Percentiles rank a stretch among this genome's conserved stretches.
Evolutionary conservation across 2,113 vertebrate species (phyloP).

Genomic region (Nibea coibor): DNA sequence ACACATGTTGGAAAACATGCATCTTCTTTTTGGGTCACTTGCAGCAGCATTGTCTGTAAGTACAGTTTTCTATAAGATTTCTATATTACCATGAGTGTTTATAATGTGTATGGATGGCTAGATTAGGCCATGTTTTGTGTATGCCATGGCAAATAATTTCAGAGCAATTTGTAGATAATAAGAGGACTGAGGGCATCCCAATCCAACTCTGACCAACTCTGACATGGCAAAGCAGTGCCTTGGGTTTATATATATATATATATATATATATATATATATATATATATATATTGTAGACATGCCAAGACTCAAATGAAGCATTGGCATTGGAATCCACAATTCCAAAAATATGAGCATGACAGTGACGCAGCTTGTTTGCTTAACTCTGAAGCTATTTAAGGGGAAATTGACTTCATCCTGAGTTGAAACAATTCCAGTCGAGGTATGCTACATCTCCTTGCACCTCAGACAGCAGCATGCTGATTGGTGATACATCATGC

Average conservation of each 20-base stretch:
- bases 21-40: no score
- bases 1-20: no score
- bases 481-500: constrained; percentile 24
- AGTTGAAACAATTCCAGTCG: constrained; percentile 19
- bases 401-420: constrained; percentile 34
- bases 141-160: background rate
- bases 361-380: constrained; percentile 43
- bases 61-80: no score
- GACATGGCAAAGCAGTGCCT: constrained; percentile 36
- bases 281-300: constrained; percentile 20
- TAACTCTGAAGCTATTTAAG: constrained; percentile 53
- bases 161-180: constrained; percentile 28
- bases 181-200: constrained; percentile 5
- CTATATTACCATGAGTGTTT: no score
- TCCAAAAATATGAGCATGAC: constrained; percentile 49
- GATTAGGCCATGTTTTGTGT: no score
- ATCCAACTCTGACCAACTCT: constrained; percentile 1
- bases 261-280: background rate
- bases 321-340: constrained; percentile 28
- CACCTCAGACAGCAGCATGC: constrained; percentile 9
- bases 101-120: no score
- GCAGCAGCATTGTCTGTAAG: no score
- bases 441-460: background rate
- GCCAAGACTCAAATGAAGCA: constrained; percentile 32
- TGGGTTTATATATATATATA: background rate